These are phyloP conservation scores for Neuroterus valhalla DNA, from an alignment of 1,140 invertebrate genomes.

Conservation along the genomic window DNA sequence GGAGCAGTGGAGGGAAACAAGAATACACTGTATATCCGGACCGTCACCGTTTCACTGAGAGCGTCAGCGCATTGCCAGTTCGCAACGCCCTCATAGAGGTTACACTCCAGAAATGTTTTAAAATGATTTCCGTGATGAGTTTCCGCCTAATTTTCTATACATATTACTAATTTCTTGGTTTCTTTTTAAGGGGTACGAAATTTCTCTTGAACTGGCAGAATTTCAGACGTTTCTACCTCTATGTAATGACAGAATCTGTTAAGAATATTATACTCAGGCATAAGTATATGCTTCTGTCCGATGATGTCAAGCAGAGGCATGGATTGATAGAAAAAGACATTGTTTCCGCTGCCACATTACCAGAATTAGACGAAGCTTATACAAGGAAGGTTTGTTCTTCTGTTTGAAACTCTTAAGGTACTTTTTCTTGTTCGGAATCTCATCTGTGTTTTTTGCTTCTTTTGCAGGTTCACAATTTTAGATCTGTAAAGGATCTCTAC, in stretches of 20 bases:
- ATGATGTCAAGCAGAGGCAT: slow-evolving; percentile 82
- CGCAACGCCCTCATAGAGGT: too few relatives aligned
- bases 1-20: too few relatives aligned
- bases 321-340: slow-evolving; percentile 87
- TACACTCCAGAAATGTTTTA: too few relatives aligned
- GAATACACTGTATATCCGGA: too few relatives aligned
- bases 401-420: slow-evolving; percentile 32
- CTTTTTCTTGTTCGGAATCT: slow-evolving; percentile 31
- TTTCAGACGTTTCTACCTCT: slow-evolving; percentile 91
- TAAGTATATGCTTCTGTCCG: slow-evolving; percentile 83
- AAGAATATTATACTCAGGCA: slow-evolving; percentile 89
- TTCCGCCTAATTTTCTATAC: neutral
- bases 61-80: too few relatives aligned
- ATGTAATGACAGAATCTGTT: slow-evolving; percentile 93
- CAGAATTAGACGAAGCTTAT: slow-evolving; percentile 92
- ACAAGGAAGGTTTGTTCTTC: slow-evolving; percentile 78
- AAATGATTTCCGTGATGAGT: too few relatives aligned
- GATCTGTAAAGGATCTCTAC: slow-evolving; percentile 86
- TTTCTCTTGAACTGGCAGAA: slow-evolving; percentile 90
- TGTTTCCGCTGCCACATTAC: slow-evolving; percentile 87
- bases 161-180: slow-evolving; percentile 32
- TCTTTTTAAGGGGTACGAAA: slow-evolving; percentile 81
- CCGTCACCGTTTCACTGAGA: too few relatives aligned
- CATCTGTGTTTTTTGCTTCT: slow-evolving; percentile 25
- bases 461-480: slow-evolving; percentile 80